Evolutionary conservation across 2,888 invertebrate genomes (phyloP).

Genomic region (Acanthococcus lagerstroemiae): DNA sequence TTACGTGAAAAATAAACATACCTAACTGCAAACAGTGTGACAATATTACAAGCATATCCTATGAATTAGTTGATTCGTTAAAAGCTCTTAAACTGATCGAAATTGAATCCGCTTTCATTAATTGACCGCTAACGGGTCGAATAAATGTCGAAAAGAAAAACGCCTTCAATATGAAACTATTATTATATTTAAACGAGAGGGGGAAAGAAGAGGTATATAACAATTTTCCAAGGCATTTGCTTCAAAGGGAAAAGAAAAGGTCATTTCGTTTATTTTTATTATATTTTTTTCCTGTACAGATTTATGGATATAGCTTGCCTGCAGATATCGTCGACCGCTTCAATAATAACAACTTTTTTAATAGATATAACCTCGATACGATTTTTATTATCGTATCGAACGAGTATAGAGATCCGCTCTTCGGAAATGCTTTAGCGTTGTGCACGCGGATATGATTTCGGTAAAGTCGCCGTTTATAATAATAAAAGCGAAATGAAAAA

Average conservation of each 20-base stretch:
- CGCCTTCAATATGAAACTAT: no score
- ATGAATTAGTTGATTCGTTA: no score
- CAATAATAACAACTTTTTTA: conserved; percentile 22
- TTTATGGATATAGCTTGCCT: conserved; percentile 22
- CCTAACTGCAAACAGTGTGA: no score
- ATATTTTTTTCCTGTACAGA: conserved; percentile 11
- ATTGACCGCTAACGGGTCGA: no score
- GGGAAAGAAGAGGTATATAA: no score
- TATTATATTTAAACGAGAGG: no score
- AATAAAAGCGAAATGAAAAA: conserved; percentile 6
- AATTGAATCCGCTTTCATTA: no score
- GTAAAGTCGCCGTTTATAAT: not conserved
- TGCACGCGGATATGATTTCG: not conserved
- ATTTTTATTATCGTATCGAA: not conserved
- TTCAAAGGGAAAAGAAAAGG: not conserved
- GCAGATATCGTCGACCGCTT: conserved; percentile 15
- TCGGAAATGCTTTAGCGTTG: not conserved
- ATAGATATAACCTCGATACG: conserved; percentile 8
- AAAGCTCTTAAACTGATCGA: no score
- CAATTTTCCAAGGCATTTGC: conserved; percentile 29
- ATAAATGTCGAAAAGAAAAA: no score
- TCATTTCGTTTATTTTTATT: conserved; percentile 15
- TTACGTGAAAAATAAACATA: no score
- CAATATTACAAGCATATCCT: no score
- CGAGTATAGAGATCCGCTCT: not conserved